These are phyloP conservation scores for Aphelenchoides avenae DNA, from an alignment of 1,140 invertebrate species.

Conservation along the genomic window DNA sequence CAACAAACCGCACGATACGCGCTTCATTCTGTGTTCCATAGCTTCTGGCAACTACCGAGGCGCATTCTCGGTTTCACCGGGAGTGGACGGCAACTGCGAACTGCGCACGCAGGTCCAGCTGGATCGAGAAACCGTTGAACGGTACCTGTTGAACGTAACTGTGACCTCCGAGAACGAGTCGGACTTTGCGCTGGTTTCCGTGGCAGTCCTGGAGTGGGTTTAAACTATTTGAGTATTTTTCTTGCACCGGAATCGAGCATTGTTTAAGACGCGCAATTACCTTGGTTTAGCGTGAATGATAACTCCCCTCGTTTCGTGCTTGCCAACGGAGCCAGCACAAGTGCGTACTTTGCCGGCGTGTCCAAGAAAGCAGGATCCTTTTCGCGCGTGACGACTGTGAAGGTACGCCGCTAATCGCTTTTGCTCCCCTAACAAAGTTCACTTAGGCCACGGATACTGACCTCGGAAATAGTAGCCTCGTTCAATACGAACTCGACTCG, in stretches of 20 bases:
- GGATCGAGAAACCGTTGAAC: conserved; percentile 49
- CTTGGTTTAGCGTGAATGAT: no score
- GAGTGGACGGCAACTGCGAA: conserved; percentile 51
- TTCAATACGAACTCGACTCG: conserved; percentile 49
- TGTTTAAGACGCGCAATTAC: no score
- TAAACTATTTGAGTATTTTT: no score
- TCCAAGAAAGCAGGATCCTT: conserved; percentile 37
- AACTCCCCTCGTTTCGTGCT: conserved; percentile 40
- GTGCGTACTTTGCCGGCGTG: conserved; percentile 46
- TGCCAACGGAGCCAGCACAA: conserved; percentile 27
- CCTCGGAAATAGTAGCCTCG: conserved; percentile 44
- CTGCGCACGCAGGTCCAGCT: conserved; percentile 50
- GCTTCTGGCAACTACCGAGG: conserved; percentile 49
- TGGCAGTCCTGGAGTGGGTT: conserved; percentile 38
- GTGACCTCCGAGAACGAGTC: conserved; percentile 43
- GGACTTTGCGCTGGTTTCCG: conserved; percentile 43
- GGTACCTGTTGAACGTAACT: conserved; percentile 53
- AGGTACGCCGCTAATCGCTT: no score
- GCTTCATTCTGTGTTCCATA: conserved; percentile 56
- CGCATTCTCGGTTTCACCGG: conserved; percentile 33
- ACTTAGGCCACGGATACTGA: no score
- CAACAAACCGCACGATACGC: conserved; percentile 53
- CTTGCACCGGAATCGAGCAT: no score
- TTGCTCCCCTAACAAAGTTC: no score
- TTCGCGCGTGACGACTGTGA: conserved; percentile 40